Evolutionary conservation across 2,797 vertebrate genomes (phyloP).

Genomic region (Petrocephalus schoutedeni): DNA sequence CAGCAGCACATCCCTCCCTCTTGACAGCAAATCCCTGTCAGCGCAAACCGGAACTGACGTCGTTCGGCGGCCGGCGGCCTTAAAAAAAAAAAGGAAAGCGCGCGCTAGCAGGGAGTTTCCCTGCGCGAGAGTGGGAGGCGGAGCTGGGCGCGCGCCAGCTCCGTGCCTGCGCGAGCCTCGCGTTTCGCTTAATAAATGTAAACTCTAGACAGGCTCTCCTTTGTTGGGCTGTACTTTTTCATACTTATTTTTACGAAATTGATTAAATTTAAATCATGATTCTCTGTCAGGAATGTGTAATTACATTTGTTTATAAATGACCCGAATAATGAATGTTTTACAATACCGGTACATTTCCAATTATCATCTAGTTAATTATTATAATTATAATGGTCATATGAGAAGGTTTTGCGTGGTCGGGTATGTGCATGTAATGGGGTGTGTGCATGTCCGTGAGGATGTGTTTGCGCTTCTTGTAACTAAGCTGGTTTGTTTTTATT

Average conservation of each 20-base stretch:
- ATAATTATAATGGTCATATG: not conserved
- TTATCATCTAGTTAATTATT: not conserved
- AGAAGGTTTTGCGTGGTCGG: not conserved
- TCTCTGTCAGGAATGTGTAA: not conserved
- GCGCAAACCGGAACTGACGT: constrained; percentile 39
- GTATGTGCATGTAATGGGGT: not conserved
- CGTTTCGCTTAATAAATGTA: not conserved
- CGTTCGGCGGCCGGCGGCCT: constrained; percentile 9
- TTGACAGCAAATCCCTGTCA: constrained; percentile 65
- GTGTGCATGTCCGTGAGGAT: not conserved
- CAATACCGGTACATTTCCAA: not conserved
- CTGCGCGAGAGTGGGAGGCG: not conserved
- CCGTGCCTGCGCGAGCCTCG: not conserved
- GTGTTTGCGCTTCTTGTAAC: not conserved
- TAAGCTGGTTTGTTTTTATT: not conserved
- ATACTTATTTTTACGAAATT: not conserved
- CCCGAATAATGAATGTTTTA: not conserved
- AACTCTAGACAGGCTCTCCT: not conserved
- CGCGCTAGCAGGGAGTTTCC: constrained; percentile 24
- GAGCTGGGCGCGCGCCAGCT: not conserved
- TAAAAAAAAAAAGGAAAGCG: not conserved
- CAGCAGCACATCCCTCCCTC: constrained; percentile 64
- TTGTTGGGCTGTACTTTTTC: not conserved
- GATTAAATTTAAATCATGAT: not conserved
- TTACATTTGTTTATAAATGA: not conserved